Conservation (phyloP, 2,113 vertebrate species). For the Hippopotamus amphibius region DNA sequence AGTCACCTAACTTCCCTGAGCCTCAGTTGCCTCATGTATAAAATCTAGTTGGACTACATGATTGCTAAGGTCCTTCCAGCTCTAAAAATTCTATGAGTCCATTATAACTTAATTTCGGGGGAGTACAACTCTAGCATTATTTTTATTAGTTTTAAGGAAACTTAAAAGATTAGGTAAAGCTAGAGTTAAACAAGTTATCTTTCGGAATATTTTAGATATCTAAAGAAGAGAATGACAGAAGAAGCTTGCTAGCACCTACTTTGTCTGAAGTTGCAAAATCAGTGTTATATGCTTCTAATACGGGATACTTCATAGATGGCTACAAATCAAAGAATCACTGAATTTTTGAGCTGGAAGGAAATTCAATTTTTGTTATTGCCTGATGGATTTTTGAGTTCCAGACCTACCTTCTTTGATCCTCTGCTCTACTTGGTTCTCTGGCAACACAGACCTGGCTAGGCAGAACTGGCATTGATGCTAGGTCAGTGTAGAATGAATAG, state of each 20-base stretch:
- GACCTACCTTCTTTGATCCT: slow-evolving; percentile 83
- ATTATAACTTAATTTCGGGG: slow-evolving; percentile 64
- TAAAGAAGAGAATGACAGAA: slow-evolving; percentile 8
- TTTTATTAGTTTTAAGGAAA: slow-evolving; percentile 65
- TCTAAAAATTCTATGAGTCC: slow-evolving; percentile 77
- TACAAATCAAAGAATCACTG: slow-evolving; percentile 70
- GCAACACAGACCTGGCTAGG: slow-evolving; percentile 84
- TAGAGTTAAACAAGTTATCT: neutral
- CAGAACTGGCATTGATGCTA: slow-evolving; percentile 83
- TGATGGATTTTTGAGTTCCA: slow-evolving; percentile 77
- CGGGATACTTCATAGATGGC: neutral
- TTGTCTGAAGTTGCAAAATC: slow-evolving; percentile 2
- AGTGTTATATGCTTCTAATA: neutral
- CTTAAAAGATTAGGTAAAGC: slow-evolving; percentile 24
- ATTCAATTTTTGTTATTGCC: slow-evolving; percentile 78
- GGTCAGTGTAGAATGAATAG: slow-evolving; percentile 84
- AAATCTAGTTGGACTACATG: slow-evolving; percentile 59
- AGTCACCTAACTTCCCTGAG: slow-evolving; percentile 49
- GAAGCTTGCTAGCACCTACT: neutral
- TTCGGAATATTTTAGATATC: neutral
- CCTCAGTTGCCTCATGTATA: slow-evolving; percentile 36
- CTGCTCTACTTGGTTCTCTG: slow-evolving; percentile 84
- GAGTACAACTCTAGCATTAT: slow-evolving; percentile 22
- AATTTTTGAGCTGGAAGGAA: slow-evolving; percentile 80
- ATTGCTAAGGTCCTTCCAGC: slow-evolving; percentile 65